A percentile compares a stretch with the other conserved stretches of the same genome.
phyloP scores from a whole-genome alignment of 2,113 vertebrate genomes.

The Microcebus griseorufus region DNA sequence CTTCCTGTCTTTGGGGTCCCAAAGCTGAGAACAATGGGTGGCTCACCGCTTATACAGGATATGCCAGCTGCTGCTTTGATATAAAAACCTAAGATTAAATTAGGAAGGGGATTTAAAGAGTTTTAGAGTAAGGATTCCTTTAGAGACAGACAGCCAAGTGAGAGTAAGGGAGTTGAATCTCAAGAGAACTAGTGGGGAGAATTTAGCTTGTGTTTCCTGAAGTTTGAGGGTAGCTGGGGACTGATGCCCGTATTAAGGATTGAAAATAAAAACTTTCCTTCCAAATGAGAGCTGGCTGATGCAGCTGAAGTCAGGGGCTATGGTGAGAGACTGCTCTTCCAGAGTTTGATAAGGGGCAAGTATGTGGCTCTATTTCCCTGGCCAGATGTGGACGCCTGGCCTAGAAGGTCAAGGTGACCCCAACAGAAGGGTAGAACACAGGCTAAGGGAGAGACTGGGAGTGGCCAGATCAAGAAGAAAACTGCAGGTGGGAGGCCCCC shows the following conservation, averaged over 20 bases:
- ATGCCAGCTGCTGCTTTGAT: background rate
- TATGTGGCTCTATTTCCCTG: background rate
- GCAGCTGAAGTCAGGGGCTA: background rate
- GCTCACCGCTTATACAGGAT: background rate
- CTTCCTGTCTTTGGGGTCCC: background rate
- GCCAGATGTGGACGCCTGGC: background rate
- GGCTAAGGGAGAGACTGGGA: background rate
- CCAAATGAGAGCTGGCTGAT: background rate
- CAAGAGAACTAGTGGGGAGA: background rate
- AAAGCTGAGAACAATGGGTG: background rate
- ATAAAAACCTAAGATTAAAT: background rate
- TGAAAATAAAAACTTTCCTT: background rate
- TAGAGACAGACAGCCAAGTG: background rate
- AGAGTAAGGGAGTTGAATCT: background rate
- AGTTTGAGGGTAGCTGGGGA: background rate
- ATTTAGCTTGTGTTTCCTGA: background rate
- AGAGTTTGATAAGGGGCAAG: background rate
- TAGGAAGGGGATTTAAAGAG: background rate
- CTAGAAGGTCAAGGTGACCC: background rate
- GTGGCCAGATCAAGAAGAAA: background rate
- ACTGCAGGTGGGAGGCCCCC: background rate
- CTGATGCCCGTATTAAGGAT: background rate
- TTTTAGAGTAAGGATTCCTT: background rate
- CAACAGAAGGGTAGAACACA: background rate
- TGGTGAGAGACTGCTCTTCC: too few relatives aligned